Evolutionary conservation across 2,113 vertebrate species (phyloP).

Genomic region (Mystacornis crossleyi): DNA sequence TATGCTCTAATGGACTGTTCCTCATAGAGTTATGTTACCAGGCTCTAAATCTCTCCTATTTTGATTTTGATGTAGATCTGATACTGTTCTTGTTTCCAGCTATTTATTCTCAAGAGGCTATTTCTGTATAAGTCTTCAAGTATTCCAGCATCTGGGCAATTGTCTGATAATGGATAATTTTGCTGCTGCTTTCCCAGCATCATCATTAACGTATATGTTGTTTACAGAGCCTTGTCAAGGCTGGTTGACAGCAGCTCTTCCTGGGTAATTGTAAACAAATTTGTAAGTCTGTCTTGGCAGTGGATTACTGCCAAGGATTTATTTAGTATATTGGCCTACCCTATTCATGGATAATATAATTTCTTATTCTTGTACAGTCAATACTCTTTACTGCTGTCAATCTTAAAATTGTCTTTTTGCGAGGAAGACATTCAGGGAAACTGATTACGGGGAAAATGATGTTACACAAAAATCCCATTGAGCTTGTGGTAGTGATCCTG

Average conservation of each 20-base stretch:
- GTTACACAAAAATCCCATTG: not conserved
- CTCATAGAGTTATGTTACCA: not conserved
- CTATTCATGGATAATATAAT: not conserved
- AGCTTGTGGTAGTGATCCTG: not conserved
- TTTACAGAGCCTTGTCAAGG: not conserved
- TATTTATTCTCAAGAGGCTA: not conserved
- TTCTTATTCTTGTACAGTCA: not conserved
- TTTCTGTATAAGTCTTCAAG: not conserved
- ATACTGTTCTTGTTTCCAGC: not conserved
- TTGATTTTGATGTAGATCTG: not conserved
- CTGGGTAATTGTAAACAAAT: not conserved
- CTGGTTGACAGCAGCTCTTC: not conserved
- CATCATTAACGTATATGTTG: not conserved
- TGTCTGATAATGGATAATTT: not conserved
- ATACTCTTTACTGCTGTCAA: not conserved
- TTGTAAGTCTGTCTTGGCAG: not conserved
- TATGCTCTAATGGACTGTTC: not conserved
- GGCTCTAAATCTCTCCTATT: not conserved
- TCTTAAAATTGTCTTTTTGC: not conserved
- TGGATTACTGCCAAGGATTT: not conserved
- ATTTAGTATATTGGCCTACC: not conserved
- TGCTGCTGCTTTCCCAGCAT: not conserved
- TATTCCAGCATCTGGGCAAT: not conserved
- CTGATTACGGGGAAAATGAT: not conserved
- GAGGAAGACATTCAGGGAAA: not conserved